Percentiles rank a stretch among this genome's conserved stretches.
phyloP scores from a whole-genome alignment of 2,888 invertebrate species.

The Timandra comae region DNA sequence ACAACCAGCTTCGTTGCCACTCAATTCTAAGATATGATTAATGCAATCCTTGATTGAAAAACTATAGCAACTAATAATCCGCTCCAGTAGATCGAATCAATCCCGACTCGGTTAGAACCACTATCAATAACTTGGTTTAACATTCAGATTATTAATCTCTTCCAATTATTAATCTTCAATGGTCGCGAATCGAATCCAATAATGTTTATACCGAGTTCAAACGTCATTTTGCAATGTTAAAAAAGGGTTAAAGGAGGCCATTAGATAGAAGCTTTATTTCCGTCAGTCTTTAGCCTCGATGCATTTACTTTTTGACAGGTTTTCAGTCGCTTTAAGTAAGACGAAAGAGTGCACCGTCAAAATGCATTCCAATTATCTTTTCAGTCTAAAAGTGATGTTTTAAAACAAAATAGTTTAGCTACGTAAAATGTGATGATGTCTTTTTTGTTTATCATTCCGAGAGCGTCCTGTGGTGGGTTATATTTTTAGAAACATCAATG shows the following conservation, averaged over 20 bases:
- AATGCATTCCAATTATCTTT: background rate
- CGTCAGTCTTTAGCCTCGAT: constrained; percentile 15
- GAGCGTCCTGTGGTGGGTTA: background rate
- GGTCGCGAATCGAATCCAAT: too few relatives aligned
- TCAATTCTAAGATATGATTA: constrained; percentile 22
- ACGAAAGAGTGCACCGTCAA: background rate
- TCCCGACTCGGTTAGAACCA: background rate
- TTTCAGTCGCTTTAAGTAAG: background rate
- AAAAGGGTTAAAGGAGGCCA: too few relatives aligned
- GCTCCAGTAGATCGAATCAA: background rate
- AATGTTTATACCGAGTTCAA: too few relatives aligned
- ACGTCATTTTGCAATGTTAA: too few relatives aligned
- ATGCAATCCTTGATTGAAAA: background rate
- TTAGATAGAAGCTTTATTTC: background rate
- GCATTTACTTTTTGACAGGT: constrained; percentile 1
- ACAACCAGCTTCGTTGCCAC: constrained; percentile 16
- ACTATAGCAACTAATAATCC: background rate
- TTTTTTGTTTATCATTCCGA: background rate
- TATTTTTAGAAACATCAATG: background rate
- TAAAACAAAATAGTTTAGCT: background rate
- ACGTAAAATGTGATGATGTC: background rate
- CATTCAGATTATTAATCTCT: background rate
- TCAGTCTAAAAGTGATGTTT: background rate
- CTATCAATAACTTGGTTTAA: background rate
- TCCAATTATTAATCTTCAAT: too few relatives aligned